Evolutionary conservation across 2,888 invertebrate genomes (phyloP).

Genomic region (Tachystola acroxantha): DNA sequence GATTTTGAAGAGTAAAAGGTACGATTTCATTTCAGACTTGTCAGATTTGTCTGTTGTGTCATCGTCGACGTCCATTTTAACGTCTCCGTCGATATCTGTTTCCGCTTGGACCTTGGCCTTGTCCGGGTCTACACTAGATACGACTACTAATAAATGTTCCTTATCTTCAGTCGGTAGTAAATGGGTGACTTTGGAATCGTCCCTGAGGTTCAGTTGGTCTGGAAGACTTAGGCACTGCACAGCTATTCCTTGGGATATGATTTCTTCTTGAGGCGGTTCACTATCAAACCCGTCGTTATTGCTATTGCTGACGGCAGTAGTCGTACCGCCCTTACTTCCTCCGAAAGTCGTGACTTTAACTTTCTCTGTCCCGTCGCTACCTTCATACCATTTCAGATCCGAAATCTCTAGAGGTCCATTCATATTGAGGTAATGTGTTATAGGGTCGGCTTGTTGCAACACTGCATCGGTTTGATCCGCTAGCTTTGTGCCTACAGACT

Average conservation of each 20-base stretch:
- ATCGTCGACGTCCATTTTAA: conserved; percentile 68
- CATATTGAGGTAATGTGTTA: conserved; percentile 64
- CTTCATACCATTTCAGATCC: conserved; percentile 67
- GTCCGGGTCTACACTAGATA: conserved; percentile 59
- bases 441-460: conserved; percentile 47
- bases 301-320: conserved; percentile 52
- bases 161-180: conserved; percentile 84
- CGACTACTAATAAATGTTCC: conserved; percentile 81
- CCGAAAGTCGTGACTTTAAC: conserved; percentile 53
- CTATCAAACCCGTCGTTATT: conserved; percentile 73
- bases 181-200: conserved; percentile 77
- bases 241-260: conserved; percentile 63
- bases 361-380: conserved; percentile 59
- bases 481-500: conserved; percentile 61
- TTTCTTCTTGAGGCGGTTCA: conserved; percentile 62
- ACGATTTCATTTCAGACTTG: conserved; percentile 50
- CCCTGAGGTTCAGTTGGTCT: conserved; percentile 58
- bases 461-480: conserved; percentile 65
- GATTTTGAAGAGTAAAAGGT: conserved; percentile 59
- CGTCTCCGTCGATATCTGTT: conserved; percentile 53
- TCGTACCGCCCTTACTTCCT: conserved; percentile 54
- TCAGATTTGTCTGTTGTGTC: conserved; percentile 33
- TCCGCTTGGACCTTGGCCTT: conserved; percentile 46
- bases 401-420: conserved; percentile 68
- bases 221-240: conserved; percentile 80